Base-by-base conservation (phyloP, 1,140 invertebrate species). In the Bradynema listronoti region DNA sequence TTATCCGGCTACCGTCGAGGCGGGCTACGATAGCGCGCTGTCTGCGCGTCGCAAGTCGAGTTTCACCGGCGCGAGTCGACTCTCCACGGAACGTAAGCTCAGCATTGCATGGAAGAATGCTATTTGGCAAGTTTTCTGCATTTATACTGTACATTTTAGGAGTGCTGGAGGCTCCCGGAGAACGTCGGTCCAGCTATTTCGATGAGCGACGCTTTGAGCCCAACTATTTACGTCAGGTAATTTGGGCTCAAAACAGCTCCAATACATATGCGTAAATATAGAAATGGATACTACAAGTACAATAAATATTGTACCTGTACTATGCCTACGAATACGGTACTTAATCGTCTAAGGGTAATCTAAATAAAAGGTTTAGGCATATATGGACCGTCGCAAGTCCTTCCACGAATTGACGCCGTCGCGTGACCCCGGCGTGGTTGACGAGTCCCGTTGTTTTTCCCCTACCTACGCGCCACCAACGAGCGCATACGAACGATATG, bases 361-460 rank as follows among this genome's bases (percentile, higher is more conserved):
- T 43, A 9, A 43, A 27, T 9, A 22, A 22, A 19, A 47, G 43
- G 7, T 56, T 55, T 51, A 65, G 63, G 51, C 14, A n/a, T 69
- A 63, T 45, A 54, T 58, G 14, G 67, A 69, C 47, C 47, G 67
- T 22, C 47, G 67, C 30, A 66, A 69, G 30, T 73, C 69, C 5
- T 69, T 69, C 52, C 67, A 69, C 45, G 72, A 68, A 56, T 39
- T 63, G 61, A 57, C 58, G 1, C 61, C 61, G 14, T 32, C 46
- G 11, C 19, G 14, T 11, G 58, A 45, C 41, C 29, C 33, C 33
- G 14, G 25, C 16, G 24, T 36, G n/a, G n/a, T n/a, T n/a, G 14
- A 39, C 36, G 47, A 50, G 27, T 25, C 29, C 16, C 47, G 47
- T 3, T 50, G 47, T 29, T 27, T 50, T 2, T 50, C 47, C 3